Evolutionary conservation across 2,113 vertebrate species (phyloP).

Genomic region (Camelus bactrianus): DNA sequence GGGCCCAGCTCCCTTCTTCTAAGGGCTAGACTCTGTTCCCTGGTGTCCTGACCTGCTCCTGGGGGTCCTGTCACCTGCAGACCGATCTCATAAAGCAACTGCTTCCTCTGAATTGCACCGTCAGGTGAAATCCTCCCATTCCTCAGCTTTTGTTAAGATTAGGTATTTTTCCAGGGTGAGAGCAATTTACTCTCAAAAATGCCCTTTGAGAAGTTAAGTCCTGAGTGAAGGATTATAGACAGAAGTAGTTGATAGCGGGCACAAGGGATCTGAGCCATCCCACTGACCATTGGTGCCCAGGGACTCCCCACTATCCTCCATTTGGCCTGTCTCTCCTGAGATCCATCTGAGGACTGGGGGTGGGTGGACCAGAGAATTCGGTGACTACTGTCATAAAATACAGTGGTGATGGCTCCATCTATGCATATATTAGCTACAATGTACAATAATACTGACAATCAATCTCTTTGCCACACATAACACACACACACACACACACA

Average conservation of each 20-base stretch:
- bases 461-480: neutral
- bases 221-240: neutral
- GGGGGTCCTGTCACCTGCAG: neutral
- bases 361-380: neutral
- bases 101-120: neutral
- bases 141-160: neutral
- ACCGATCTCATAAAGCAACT: neutral
- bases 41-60: neutral
- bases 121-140: neutral
- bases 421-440: neutral
- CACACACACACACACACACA: neutral
- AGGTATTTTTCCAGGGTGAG: neutral
- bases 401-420: neutral
- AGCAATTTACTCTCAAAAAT: slow-evolving; percentile 22
- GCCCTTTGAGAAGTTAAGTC: neutral
- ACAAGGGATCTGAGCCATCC: neutral
- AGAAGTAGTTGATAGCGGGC: neutral
- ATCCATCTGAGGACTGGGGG: neutral
- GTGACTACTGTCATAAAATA: neutral
- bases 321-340: neutral
- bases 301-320: neutral
- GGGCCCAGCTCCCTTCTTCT: neutral
- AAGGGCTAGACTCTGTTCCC: neutral
- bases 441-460: neutral
- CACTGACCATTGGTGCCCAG: neutral